Evolutionary conservation across 2,888 invertebrate genomes (phyloP), one percentile per base, ranked within the genome.

Genomic region (Xestobium rufovillosum): DNA sequence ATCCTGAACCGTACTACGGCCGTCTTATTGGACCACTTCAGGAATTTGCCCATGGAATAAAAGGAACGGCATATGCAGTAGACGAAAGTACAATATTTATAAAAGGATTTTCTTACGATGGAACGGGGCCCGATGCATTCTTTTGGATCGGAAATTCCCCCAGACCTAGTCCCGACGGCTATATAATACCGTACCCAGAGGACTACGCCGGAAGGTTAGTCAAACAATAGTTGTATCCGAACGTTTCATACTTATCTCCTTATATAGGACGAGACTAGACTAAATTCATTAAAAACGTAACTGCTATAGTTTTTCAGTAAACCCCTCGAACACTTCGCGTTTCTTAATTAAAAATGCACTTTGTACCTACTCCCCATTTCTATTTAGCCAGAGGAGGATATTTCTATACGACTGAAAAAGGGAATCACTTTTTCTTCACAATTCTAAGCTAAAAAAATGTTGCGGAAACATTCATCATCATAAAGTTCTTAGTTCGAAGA

Each of bases 81-180:
- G 91, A 92, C 59, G 90, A 91, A 59, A 80, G 73, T 57, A 91
- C 90, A 11, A 73, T 92, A 42, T 90, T 83, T 68, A 82, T 92
- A 54, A 82, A 84, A 55, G 83, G 82, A 26, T 91, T 92, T 66
- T 80, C 78, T 28, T 92, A 91, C 61, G 90, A 90, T 57, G 91
- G 91, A 26, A 82, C 80, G 4, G 89, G 83, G 4, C 87, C 89
- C 42, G 87, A 85, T 60, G 87, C 89, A 1, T 88, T 80, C 68
- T 91, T 91, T 71, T 91, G 89, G 90, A 83, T 88, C 40, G 90
- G 90, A 9, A 85, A 83, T 55, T 78, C 81, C 3, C 73, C 79
- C 1, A 73, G 81, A 45, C 89, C 89, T 2, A 80, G 80, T 48
- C 88, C 88, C 12, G 82, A 83, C 34, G 91, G 90, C 40, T 80